Percentiles rank a stretch among this genome's conserved stretches.
Evolutionary conservation across 2,797 vertebrate genomes (phyloP).

Genomic region (Buceros bicornis): DNA sequence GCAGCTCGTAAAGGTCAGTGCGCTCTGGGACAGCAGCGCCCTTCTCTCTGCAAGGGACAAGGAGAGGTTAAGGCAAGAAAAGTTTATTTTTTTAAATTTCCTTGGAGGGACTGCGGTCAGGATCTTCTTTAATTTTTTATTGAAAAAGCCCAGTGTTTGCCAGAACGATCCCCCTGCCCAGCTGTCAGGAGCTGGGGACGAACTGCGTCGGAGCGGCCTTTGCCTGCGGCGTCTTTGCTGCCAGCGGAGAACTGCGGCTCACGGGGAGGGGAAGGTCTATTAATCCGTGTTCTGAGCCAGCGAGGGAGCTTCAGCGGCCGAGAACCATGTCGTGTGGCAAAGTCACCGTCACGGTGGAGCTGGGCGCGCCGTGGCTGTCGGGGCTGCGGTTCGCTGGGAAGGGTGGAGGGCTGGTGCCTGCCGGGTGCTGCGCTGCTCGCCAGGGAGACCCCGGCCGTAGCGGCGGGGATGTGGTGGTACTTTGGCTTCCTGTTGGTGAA

Average conservation of each 20-base stretch:
- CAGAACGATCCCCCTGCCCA: neutral
- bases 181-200: neutral
- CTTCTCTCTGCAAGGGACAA: neutral
- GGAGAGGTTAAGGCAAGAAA: neutral
- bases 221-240: neutral
- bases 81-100: neutral
- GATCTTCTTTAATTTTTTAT: neutral
- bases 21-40: neutral
- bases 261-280: neutral
- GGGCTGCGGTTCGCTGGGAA: neutral
- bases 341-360: neutral
- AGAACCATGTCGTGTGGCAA: accelerated
- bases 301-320: accelerated
- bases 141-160: neutral
- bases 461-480: neutral
- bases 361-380: neutral
- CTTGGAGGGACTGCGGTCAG: neutral
- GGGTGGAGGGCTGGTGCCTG: neutral
- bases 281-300: neutral
- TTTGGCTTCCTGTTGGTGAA: neutral
- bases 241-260: neutral
- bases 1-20: neutral
- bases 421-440: neutral
- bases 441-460: accelerated
- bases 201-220: neutral